These are phyloP conservation scores for Melanocharis versteri DNA, from an alignment of 2,113 vertebrate species.

Conservation along the genomic window DNA sequence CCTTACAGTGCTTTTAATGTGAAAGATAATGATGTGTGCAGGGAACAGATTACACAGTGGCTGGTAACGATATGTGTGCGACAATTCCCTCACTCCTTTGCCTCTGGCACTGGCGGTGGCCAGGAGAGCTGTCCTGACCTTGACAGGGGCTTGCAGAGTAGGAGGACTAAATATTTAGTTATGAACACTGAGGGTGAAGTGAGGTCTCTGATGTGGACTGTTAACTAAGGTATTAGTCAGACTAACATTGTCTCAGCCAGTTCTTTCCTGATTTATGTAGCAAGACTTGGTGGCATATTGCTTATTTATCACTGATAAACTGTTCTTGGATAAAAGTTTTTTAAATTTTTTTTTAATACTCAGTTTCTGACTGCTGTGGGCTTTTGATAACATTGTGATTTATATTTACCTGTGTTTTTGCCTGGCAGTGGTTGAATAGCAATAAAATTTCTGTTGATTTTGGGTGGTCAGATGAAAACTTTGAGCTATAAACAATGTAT, in stretches of 20 bases:
- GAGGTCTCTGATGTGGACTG: background rate
- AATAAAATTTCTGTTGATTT: constrained; percentile 36
- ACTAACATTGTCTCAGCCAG: background rate
- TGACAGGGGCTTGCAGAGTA: background rate
- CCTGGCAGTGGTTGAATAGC: background rate
- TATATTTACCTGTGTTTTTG: constrained; percentile 27
- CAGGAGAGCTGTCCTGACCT: background rate
- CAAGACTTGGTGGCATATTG: background rate
- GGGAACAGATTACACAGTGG: background rate
- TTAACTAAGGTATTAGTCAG: constrained; percentile 3
- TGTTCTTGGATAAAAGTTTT: background rate
- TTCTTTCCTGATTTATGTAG: constrained; percentile 11
- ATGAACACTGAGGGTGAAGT: background rate
- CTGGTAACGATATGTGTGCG: background rate
- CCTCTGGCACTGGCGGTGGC: background rate
- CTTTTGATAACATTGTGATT: constrained; percentile 62
- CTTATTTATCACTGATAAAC: constrained; percentile 52
- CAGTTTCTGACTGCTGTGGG: constrained; percentile 10
- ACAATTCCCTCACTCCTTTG: background rate
- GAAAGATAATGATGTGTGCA: constrained; percentile 52
- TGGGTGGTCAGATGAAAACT: constrained; percentile 20
- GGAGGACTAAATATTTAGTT: background rate
- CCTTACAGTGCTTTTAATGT: constrained; percentile 11
- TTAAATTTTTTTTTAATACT: background rate
- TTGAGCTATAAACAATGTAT: background rate